Evolutionary conservation across 2,888 invertebrate genomes (phyloP).

Genomic region (Drosophila mimetica): DNA sequence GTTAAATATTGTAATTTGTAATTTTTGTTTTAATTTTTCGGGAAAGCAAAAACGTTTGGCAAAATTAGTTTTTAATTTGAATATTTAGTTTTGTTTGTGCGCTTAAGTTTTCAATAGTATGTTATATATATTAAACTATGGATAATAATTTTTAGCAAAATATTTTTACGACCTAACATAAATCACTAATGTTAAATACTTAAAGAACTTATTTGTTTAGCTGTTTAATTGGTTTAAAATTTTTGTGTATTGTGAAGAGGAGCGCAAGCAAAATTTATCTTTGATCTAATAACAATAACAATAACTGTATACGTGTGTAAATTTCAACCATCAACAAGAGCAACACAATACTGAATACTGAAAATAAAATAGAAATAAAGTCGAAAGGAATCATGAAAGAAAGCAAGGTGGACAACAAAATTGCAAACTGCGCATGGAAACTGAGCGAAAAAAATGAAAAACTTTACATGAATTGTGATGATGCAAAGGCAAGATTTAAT

Average conservation of each 20-base stretch:
- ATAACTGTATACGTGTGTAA: slow-evolving; percentile 62
- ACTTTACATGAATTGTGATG: slow-evolving; percentile 79
- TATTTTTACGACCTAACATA: slow-evolving; percentile 73
- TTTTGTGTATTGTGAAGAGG: slow-evolving; percentile 64
- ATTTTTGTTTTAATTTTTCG: slow-evolving; percentile 74
- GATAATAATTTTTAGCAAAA: slow-evolving; percentile 82
- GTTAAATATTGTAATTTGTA: slow-evolving; percentile 78
- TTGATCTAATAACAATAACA: slow-evolving; percentile 46
- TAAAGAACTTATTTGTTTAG: slow-evolving; percentile 67
- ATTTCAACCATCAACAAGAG: slow-evolving; percentile 45
- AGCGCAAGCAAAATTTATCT: slow-evolving; percentile 58
- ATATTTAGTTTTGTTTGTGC: slow-evolving; percentile 77
- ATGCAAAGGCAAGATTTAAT: slow-evolving; percentile 79
- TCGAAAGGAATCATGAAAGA: slow-evolving; percentile 57
- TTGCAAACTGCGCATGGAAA: slow-evolving; percentile 49
- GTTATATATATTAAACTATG: slow-evolving; percentile 74
- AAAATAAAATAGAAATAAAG: slow-evolving; percentile 41
- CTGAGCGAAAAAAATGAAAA: slow-evolving; percentile 49
- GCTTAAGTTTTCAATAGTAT: slow-evolving; percentile 79
- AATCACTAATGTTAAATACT: slow-evolving; percentile 63
- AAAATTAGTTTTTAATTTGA: slow-evolving; percentile 79
- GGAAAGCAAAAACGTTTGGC: slow-evolving; percentile 83
- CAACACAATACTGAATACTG: slow-evolving; percentile 29
- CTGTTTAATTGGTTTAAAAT: slow-evolving; percentile 68
- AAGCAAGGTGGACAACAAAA: slow-evolving; percentile 51